These are phyloP conservation scores for Drosophila kuntzei DNA, from an alignment of 2,888 invertebrate genomes.

Conservation along the genomic window DNA sequence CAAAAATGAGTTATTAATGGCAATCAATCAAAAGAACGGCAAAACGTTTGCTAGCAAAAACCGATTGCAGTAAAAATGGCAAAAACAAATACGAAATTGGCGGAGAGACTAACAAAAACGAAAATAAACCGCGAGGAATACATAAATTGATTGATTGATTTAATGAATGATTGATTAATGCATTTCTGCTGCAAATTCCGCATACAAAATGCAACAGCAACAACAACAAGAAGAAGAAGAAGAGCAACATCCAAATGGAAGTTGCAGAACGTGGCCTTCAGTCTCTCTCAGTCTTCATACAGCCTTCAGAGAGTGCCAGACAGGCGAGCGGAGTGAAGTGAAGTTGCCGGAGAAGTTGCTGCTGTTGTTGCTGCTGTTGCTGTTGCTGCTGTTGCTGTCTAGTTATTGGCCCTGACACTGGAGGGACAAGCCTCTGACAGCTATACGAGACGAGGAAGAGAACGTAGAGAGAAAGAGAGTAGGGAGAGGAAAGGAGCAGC, in stretches of 20 bases:
- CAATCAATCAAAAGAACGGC: slow-evolving; percentile 73
- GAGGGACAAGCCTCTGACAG: slow-evolving; percentile 21
- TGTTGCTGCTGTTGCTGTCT: slow-evolving; percentile 35
- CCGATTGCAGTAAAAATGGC: slow-evolving; percentile 47
- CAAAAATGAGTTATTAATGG: slow-evolving; percentile 78
- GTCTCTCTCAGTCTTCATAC: slow-evolving; percentile 49
- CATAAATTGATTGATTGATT: slow-evolving; percentile 81
- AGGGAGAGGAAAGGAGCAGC: slow-evolving; percentile 1
- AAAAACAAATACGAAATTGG: slow-evolving; percentile 44
- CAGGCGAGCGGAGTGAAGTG: slow-evolving; percentile 69
- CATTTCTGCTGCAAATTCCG: slow-evolving; percentile 81
- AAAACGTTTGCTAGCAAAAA: slow-evolving; percentile 37
- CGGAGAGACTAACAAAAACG: slow-evolving; percentile 8
- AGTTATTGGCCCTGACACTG: slow-evolving; percentile 65
- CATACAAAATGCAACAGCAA: slow-evolving; percentile 73
- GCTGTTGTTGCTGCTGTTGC: slow-evolving; percentile 16
- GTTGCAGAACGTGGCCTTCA: slow-evolving; percentile 66
- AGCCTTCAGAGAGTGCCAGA: slow-evolving; percentile 68
- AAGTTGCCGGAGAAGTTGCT: slow-evolving; percentile 16
- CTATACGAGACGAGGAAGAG: background rate
- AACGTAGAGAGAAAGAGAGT: background rate
- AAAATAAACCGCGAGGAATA: slow-evolving; percentile 58
- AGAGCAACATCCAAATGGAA: slow-evolving; percentile 36
- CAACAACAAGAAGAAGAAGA: slow-evolving; percentile 12
- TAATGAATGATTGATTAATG: slow-evolving; percentile 83